These are phyloP conservation scores for Medauroidea extradentata DNA, from an alignment of 1,140 invertebrate genomes.

Conservation along the genomic window DNA sequence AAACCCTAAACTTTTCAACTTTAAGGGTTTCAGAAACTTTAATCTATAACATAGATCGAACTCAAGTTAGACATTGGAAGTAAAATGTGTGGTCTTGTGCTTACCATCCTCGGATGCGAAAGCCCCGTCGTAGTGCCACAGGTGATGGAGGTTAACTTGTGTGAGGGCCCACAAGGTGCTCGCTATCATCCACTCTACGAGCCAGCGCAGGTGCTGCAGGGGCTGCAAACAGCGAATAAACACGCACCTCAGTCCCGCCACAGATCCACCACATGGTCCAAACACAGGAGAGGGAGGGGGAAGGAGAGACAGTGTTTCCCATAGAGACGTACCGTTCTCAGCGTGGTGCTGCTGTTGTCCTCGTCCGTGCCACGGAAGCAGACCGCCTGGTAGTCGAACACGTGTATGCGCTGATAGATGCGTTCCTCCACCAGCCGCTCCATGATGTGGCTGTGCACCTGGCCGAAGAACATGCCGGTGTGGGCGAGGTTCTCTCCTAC, in stretches of 20 bases:
- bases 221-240: slow-evolving; percentile 35
- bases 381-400: slow-evolving; percentile 88
- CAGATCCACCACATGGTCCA: background rate
- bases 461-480: slow-evolving; percentile 84
- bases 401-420: slow-evolving; percentile 69
- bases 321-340: background rate
- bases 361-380: slow-evolving; percentile 63
- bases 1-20: background rate
- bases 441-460: slow-evolving; percentile 75
- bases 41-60: background rate
- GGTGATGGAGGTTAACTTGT: slow-evolving; percentile 35
- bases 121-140: slow-evolving; percentile 27
- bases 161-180: slow-evolving; percentile 38
- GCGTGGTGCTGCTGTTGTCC: background rate
- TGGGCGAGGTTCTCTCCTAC: slow-evolving; percentile 66
- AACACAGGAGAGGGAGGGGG: background rate
- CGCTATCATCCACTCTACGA: slow-evolving; percentile 37
- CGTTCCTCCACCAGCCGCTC: slow-evolving; percentile 66
- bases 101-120: slow-evolving; percentile 18
- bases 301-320: background rate
- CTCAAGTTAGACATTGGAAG: background rate
- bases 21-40: background rate
- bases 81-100: background rate
- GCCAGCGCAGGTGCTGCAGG: slow-evolving; percentile 34
- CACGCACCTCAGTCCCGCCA: too few species aligned